Evolutionary conservation across 2,797 vertebrate genomes (phyloP).

Genomic region (Malacoctenus gilli): DNA sequence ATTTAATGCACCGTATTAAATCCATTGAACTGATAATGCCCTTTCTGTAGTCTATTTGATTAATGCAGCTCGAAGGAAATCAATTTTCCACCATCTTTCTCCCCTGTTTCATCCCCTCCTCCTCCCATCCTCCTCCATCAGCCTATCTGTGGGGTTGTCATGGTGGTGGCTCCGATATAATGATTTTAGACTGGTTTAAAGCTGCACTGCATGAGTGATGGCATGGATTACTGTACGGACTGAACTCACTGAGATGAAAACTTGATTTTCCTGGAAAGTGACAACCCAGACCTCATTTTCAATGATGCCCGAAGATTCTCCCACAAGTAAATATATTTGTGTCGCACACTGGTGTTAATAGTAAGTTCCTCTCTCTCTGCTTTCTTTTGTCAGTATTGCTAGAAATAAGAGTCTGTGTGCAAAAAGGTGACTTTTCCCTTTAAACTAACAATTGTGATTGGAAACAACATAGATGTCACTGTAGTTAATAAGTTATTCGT

Average conservation of each 20-base stretch:
- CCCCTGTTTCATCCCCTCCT: constrained; percentile 45
- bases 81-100: constrained; percentile 68
- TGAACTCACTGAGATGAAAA: constrained; percentile 49
- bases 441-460: too few species aligned
- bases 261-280: constrained; percentile 35
- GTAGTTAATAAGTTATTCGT: too few species aligned
- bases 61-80: constrained; percentile 73
- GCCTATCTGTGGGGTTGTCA: constrained; percentile 58
- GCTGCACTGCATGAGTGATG: constrained; percentile 53
- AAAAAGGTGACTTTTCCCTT: too few species aligned
- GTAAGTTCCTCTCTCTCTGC: too few species aligned
- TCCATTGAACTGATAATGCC: constrained; percentile 74
- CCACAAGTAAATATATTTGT: neutral
- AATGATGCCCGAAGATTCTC: constrained; percentile 1
- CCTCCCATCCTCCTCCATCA: constrained; percentile 40
- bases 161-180: constrained; percentile 55
- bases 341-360: neutral
- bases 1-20: constrained; percentile 74
- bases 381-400: too few species aligned
- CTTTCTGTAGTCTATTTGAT: constrained; percentile 75
- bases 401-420: too few species aligned
- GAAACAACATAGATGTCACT: too few species aligned
- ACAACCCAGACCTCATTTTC: constrained; percentile 21
- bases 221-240: constrained; percentile 46
- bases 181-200: constrained; percentile 64